Percentiles rank a stretch among this genome's conserved stretches.
phyloP scores from a whole-genome alignment of 1,140 invertebrate species.

The Eupristina koningsbergeri region DNA sequence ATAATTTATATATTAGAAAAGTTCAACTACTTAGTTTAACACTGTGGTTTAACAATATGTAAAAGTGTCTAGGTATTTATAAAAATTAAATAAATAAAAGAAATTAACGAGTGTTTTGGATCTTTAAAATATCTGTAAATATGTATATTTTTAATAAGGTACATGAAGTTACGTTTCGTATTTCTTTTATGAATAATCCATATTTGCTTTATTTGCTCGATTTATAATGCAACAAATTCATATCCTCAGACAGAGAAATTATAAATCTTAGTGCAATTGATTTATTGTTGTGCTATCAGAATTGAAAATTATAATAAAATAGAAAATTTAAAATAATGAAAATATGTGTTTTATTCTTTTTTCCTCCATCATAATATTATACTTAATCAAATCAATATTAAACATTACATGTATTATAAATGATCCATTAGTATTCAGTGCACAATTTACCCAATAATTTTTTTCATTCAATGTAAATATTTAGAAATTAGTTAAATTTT shows the following conservation, averaged over 20 bases:
- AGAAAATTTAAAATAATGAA: slow-evolving; percentile 32
- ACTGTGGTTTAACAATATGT: neutral
- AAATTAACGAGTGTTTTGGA: neutral
- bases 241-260: slow-evolving; percentile 33
- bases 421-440: too few relatives aligned
- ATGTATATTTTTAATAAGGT: slow-evolving; percentile 50
- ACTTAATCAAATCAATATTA: neutral
- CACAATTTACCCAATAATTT: neutral
- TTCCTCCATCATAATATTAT: neutral
- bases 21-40: slow-evolving; percentile 22
- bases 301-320: slow-evolving; percentile 38
- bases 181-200: slow-evolving; percentile 24
- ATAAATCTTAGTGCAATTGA: slow-evolving; percentile 31
- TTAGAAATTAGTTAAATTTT: too few relatives aligned
- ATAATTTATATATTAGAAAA: neutral
- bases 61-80: slow-evolving; percentile 12
- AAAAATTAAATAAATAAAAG: slow-evolving; percentile 30
- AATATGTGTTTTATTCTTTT: slow-evolving; percentile 6
- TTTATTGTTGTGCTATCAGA: slow-evolving; percentile 29
- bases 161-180: slow-evolving; percentile 25
- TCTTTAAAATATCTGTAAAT: slow-evolving; percentile 47
- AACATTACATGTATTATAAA: too few relatives aligned
- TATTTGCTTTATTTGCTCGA: slow-evolving; percentile 44
- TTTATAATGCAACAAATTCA: slow-evolving; percentile 45
- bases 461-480: too few relatives aligned